Evolutionary conservation across 2,888 invertebrate species (phyloP).

Genomic region (Zaprionus obscuricornis): DNA sequence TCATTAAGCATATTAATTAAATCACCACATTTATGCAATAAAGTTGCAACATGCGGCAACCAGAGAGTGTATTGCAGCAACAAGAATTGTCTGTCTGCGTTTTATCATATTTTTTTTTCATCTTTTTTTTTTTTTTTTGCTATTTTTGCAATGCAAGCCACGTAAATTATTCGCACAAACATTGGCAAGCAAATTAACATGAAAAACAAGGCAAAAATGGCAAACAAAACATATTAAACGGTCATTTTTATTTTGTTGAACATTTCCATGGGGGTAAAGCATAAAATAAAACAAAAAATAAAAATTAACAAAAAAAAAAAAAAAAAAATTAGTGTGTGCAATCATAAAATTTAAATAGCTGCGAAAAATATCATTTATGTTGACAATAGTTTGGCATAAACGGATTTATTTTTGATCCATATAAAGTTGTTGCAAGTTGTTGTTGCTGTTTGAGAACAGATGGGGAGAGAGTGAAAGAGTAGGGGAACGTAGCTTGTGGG

Average conservation of each 20-base stretch:
- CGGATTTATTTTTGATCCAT: constrained; percentile 41
- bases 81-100: neutral
- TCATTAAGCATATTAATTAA: constrained; percentile 78
- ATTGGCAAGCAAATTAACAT: constrained; percentile 54
- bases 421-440: constrained; percentile 1
- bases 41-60: constrained; percentile 25
- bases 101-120: constrained; percentile 39
- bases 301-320: constrained; percentile 15
- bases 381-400: constrained; percentile 31
- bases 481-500: no score
- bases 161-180: constrained; percentile 43
- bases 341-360: constrained; percentile 22
- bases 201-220: constrained; percentile 27
- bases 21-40: constrained; percentile 74
- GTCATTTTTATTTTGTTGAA: neutral
- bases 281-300: constrained; percentile 5
- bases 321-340: constrained; percentile 8
- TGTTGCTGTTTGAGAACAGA: no score
- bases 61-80: neutral
- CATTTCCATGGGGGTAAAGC: no score
- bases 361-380: constrained; percentile 49
- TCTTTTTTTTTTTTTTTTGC: no score
- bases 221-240: neutral
- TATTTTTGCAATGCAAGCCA: constrained; percentile 29
- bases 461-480: no score